Base-by-base conservation (phyloP, 2,888 invertebrate genomes). In the Nephrotoma flavescens region DNA sequence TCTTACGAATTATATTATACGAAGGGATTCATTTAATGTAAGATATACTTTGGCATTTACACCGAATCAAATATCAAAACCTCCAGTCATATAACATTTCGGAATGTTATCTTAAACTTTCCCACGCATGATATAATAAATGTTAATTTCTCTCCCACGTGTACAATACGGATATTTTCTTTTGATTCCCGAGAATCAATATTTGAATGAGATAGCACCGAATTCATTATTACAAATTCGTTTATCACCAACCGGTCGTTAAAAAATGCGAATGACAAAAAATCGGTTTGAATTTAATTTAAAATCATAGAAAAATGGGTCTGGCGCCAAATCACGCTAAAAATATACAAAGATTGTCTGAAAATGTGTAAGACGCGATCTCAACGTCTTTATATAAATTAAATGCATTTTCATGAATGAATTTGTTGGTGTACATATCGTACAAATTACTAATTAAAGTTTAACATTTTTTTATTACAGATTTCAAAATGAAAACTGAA, bases 401-500 rank as follows among this genome's bases (percentile, higher is more conserved):
- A 19, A 71, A 19, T 71, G 71, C 71, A 71, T 19, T 71, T 71
- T 71, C 9, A 71, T 71, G 71, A 71, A 71, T 71, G 71, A 71
- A 71, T 71, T 19, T 52, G 31, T 19, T 15, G 15, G 31, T 15
- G 52, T 57, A 47, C 12, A 57, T n/a, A n/a, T 15, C 31, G 31
- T 31, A 31, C 19, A 71, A 52, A 71, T 71, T 57, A 7, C 31
- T 19, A 9, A 47, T 47, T 12, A 47, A 47, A 12, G 9, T 71
- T 71, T 71, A 19, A 31, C 15, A 19, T 85, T 57, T 83, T 19
- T 85, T 83, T 45, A 44, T 85, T 85, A 41, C 42, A 84, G 84
- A 84, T 84, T 84, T 31, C 86, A 89, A 88, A 89, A 94, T 93
- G 93, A 93, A 93, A 91, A 92, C 93, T 87, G 93, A 94, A 88